Base-by-base conservation (phyloP, 2,888 invertebrate species). In the Agonum fuliginosum region DNA sequence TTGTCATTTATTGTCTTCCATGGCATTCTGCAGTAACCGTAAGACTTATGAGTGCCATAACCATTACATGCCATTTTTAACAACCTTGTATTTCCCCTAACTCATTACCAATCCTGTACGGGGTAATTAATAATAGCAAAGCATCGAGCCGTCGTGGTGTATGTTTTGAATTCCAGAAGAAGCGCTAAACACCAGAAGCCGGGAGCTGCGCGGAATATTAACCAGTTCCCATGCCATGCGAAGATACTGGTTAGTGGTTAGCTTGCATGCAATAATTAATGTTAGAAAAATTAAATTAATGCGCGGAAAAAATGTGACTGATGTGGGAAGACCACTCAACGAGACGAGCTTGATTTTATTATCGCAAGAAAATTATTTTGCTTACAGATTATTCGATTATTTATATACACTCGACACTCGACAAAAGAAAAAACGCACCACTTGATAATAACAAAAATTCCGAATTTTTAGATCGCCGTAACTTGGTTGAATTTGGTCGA, bases 51-150 rank as follows among this genome's bases (percentile, higher is more conserved):
- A 72, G 20, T 10, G 19, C 12, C 30, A 73, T 70, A 70, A 70
- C 70, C 70, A 70, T 73, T 54, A 73, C 37, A 73, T 58, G 72
- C 72, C 37, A 73, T 73, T 73, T 73, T 73, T 48, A 73, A 73
- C 72, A 34, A 73, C 72, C 24, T 14, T 54, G 69, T 20, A 41
- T 54, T 73, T 73, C 72, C 54, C 54, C 54, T 37, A 27, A 54
- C 34, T 73, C 54, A 73, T 73, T 73, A 73, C 54, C 72, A 58
- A 58, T 54, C 54, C n/a, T n/a, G 41, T 54, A 34, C 54, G 20
- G 37, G 72, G 22, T 54, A 73, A 73, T 73, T 72, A 72, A 51
- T 73, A 73, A 73, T 73, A 37, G 54, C 20, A 41, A 54, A 12
- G 22, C n/a, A 58, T 58, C 12, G 14, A 4, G 8, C 12, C 54